phyloP scores from a whole-genome alignment of 2,888 invertebrate species.

The Acheta domesticus region DNA sequence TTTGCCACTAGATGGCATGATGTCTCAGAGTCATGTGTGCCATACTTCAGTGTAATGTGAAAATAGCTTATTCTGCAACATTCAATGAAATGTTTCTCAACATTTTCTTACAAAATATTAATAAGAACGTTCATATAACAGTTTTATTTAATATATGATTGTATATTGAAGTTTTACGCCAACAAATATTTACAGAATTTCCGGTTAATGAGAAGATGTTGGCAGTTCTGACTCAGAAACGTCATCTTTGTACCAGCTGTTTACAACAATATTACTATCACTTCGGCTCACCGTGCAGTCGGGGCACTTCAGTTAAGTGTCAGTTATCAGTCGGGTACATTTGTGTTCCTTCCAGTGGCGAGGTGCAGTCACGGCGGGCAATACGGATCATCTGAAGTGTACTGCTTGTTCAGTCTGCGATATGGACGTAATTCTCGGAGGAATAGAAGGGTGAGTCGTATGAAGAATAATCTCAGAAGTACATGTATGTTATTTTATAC shows the following conservation, averaged over 20 bases:
- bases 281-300: neutral
- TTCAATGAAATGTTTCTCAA: neutral
- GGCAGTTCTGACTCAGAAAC: neutral
- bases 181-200: no score
- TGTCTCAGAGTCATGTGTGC: neutral
- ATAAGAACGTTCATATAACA: neutral
- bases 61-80: neutral
- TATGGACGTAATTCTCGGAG: slow-evolving; percentile 27
- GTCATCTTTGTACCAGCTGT: neutral
- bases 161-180: no score
- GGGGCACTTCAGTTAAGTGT: slow-evolving; percentile 30
- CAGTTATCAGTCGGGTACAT: slow-evolving; percentile 24
- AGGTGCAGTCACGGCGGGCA: neutral
- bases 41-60: neutral
- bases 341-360: slow-evolving; percentile 26
- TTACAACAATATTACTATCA: neutral
- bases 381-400: neutral
- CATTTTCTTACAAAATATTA: neutral
- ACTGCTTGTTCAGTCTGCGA: neutral
- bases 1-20: neutral
- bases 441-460: slow-evolving; percentile 27
- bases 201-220: no score
- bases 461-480: no score
- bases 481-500: no score
- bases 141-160: no score